phyloP scores from a whole-genome alignment of 2,888 invertebrate species.

The Machimus atricapillus region DNA sequence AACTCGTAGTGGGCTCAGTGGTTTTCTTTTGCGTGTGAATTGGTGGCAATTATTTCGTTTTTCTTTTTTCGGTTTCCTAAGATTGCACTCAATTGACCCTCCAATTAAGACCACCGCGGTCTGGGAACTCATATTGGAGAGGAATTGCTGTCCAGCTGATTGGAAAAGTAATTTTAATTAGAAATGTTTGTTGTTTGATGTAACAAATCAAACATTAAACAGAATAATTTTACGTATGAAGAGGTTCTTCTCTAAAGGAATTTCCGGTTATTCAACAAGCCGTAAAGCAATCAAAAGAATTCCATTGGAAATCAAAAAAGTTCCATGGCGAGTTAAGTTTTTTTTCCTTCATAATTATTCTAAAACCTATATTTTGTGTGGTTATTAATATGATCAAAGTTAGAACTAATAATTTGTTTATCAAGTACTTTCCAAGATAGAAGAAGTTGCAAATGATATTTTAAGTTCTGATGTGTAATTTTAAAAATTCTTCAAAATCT shows the following conservation, averaged over 20 bases:
- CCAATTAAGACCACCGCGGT: slow-evolving; percentile 42
- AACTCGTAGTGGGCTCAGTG: background rate
- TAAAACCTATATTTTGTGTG: too few species aligned
- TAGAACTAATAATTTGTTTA: too few species aligned
- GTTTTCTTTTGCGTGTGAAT: background rate
- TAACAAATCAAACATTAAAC: background rate
- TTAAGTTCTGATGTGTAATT: too few species aligned
- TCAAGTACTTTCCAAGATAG: too few species aligned
- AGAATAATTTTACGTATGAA: background rate
- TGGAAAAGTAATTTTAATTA: background rate
- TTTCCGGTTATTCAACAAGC: background rate
- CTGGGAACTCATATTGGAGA: background rate
- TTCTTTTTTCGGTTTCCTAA: background rate
- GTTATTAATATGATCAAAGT: too few species aligned
- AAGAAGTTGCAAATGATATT: too few species aligned
- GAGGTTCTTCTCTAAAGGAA: background rate
- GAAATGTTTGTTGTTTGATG: background rate
- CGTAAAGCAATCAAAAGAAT: background rate
- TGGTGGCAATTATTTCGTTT: background rate
- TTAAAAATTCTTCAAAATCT: too few species aligned
- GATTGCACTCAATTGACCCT: slow-evolving; percentile 46
- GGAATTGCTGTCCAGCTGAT: background rate
- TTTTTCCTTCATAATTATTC: too few species aligned
- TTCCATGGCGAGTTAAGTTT: too few species aligned
- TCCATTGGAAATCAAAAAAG: too few species aligned